Conservation (phyloP, 2,888 invertebrate genomes). For the Archips xylosteana region DNA sequence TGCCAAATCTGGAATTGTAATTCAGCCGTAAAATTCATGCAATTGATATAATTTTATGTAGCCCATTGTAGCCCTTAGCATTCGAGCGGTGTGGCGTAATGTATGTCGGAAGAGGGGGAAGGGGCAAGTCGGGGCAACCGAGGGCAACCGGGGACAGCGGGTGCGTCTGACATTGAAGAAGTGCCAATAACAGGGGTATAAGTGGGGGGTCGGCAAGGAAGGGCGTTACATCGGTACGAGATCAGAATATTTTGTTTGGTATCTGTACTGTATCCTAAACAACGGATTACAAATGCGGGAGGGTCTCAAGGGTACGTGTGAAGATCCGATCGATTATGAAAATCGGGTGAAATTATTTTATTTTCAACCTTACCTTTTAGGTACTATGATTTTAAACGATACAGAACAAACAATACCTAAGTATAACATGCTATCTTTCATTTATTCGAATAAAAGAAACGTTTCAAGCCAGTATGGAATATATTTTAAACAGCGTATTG, state of each 20-base stretch:
- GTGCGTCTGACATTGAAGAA: slow-evolving; percentile 87
- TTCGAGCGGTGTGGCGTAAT: slow-evolving; percentile 80
- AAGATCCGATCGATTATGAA: slow-evolving; percentile 39
- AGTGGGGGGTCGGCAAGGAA: slow-evolving; percentile 80
- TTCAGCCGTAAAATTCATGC: slow-evolving; percentile 77
- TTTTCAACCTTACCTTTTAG: not conserved
- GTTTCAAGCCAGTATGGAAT: no score
- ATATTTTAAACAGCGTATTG: no score
- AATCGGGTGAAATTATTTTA: slow-evolving; percentile 30
- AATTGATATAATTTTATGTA: slow-evolving; percentile 83
- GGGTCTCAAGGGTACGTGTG: slow-evolving; percentile 60
- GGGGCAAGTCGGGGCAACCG: slow-evolving; percentile 15
- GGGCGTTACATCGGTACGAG: slow-evolving; percentile 84
- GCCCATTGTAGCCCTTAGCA: slow-evolving; percentile 67
- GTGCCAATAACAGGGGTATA: slow-evolving; percentile 86
- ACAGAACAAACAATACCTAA: no score
- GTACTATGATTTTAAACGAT: not conserved
- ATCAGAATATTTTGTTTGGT: slow-evolving; percentile 82
- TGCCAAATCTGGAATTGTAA: slow-evolving; percentile 77
- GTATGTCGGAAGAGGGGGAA: slow-evolving; percentile 73
- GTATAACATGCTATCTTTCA: not conserved
- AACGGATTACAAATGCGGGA: slow-evolving; percentile 83
- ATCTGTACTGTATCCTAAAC: slow-evolving; percentile 73
- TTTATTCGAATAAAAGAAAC: not conserved
- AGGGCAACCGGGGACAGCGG: slow-evolving; percentile 52